Evolutionary conservation across 1,140 invertebrate genomes (phyloP).

Genomic region (Drosophila pseudoobscura): DNA sequence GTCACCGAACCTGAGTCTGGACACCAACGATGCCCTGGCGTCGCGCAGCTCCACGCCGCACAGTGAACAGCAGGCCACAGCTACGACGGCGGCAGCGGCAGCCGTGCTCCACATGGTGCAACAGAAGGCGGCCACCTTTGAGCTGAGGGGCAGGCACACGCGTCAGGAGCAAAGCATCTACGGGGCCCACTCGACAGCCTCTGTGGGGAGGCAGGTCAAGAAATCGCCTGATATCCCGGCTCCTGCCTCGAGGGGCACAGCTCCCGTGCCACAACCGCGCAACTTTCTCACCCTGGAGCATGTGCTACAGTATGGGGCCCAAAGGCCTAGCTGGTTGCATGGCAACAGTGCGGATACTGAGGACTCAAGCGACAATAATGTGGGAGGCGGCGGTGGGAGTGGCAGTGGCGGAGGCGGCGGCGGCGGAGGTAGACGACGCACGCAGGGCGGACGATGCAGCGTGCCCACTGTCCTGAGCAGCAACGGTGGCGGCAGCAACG

Average conservation of each 20-base stretch:
- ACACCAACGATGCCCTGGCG: slow-evolving; percentile 33
- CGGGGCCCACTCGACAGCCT: slow-evolving; percentile 61
- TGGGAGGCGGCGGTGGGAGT: slow-evolving; percentile 26
- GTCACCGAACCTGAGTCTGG: slow-evolving; percentile 72
- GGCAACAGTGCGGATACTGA: slow-evolving; percentile 76
- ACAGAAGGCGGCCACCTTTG: slow-evolving; percentile 82
- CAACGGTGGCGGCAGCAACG: slow-evolving; percentile 35
- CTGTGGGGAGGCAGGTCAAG: slow-evolving; percentile 51
- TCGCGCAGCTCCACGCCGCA: slow-evolving; percentile 53
- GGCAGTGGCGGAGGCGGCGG: slow-evolving; percentile 27
- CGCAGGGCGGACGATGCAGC: slow-evolving; percentile 72
- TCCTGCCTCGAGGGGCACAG: slow-evolving; percentile 47
- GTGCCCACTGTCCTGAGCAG: slow-evolving; percentile 69
- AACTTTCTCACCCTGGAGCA: slow-evolving; percentile 74
- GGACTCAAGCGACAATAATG: slow-evolving; percentile 73
- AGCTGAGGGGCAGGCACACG: slow-evolving; percentile 68
- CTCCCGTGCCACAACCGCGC: slow-evolving; percentile 62
- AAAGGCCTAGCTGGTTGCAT: slow-evolving; percentile 61
- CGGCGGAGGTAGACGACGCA: slow-evolving; percentile 7
- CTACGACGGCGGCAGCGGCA: slow-evolving; percentile 37
- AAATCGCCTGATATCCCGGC: slow-evolving; percentile 55
- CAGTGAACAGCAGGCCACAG: slow-evolving; percentile 34
- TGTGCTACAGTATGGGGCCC: slow-evolving; percentile 59
- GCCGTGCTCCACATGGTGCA: slow-evolving; percentile 72
- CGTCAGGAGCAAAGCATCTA: slow-evolving; percentile 49